phyloP scores from a whole-genome alignment of 2,797 vertebrate species.

The Manis pentadactyla region DNA sequence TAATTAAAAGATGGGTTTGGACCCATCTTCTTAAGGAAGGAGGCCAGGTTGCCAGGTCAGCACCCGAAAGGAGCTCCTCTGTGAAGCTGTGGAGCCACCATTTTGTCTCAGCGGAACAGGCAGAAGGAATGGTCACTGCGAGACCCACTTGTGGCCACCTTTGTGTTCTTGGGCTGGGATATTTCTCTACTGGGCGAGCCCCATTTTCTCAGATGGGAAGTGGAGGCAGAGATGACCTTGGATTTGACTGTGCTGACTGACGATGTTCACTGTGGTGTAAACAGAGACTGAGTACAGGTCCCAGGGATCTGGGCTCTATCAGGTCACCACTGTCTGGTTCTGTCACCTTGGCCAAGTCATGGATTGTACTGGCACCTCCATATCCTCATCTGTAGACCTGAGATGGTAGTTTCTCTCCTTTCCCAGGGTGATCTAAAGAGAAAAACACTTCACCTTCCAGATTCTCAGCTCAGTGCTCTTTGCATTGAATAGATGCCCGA shows the following conservation, averaged over 20 bases:
- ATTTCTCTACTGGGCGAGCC: not conserved
- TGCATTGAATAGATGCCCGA: not conserved
- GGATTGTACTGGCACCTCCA: not conserved
- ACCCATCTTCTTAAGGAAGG: constrained; percentile 26
- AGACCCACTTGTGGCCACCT: not conserved
- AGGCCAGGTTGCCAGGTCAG: constrained; percentile 76
- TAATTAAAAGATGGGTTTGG: constrained; percentile 72
- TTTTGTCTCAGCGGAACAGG: not conserved
- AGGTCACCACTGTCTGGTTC: not conserved
- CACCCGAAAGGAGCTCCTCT: not conserved
- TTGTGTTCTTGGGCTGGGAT: not conserved
- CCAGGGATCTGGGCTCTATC: not conserved
- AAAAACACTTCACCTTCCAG: not conserved
- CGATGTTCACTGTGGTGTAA: not conserved
- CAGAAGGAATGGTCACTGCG: not conserved
- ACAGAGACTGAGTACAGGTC: not conserved
- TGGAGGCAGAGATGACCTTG: not conserved
- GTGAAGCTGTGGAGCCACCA: not conserved
- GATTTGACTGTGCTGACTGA: not conserved
- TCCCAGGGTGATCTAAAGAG: not conserved
- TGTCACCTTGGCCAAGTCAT: not conserved
- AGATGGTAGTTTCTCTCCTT: not conserved
- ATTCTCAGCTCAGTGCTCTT: constrained; percentile 28
- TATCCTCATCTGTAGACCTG: not conserved
- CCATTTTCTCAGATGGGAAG: not conserved